A percentile compares a stretch with the other conserved stretches of the same genome.
phyloP scores from a whole-genome alignment of 92 coral and sea anemone genomes.

The Zoanthus sansibaricus region DNA sequence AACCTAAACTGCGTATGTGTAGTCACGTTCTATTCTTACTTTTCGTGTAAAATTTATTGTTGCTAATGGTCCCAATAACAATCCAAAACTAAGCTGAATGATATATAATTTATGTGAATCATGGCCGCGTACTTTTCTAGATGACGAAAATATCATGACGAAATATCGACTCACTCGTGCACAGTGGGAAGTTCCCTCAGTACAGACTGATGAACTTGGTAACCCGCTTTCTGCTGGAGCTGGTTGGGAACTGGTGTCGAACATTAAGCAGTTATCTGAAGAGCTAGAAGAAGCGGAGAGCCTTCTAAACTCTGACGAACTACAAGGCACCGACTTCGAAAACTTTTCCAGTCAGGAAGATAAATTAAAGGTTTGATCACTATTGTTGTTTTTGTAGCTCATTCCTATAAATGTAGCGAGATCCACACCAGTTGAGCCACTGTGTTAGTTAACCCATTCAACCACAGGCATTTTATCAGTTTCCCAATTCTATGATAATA shows the following conservation, averaged over 20 bases:
- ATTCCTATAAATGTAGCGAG: no score
- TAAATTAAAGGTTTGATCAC: constrained; percentile 76
- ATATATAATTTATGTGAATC: no score
- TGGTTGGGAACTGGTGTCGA: constrained; percentile 91
- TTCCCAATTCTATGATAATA: no score
- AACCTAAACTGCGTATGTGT: no score
- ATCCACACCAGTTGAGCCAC: neutral
- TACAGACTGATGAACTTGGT: constrained; percentile 56
- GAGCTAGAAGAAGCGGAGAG: constrained; percentile 81
- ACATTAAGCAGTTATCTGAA: constrained; percentile 83
- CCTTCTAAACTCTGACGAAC: constrained; percentile 81
- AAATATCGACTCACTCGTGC: constrained; percentile 83
- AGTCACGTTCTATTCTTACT: no score
- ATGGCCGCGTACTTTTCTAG: constrained; percentile 47
- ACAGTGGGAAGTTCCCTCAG: constrained; percentile 83
- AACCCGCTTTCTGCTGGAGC: constrained; percentile 58
- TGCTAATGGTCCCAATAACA: no score
- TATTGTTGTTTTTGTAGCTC: no score
- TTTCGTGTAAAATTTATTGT: no score
- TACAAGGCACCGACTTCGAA: constrained; percentile 93
- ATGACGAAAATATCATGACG: constrained; percentile 95
- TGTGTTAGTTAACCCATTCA: no score
- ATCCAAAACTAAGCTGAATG: no score
- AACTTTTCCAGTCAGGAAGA: constrained; percentile 98
- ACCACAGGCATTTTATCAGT: no score